Base-by-base conservation (phyloP, 1,140 invertebrate species). In the Armadillidium nasatum region DNA sequence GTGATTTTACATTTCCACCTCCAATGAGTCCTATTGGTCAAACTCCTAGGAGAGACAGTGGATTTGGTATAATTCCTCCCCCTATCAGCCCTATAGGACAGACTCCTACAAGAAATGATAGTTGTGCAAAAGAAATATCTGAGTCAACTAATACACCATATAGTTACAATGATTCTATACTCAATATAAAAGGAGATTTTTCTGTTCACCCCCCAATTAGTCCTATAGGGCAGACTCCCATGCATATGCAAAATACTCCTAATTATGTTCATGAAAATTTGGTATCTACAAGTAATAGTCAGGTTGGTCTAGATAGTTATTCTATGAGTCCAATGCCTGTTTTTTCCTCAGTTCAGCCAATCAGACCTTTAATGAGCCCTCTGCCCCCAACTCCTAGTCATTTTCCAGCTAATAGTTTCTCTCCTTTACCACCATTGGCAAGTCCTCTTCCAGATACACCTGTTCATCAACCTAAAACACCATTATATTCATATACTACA, bases 291-390 rank as follows among this genome's bases (percentile, higher is more conserved):
- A 7, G 50, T 60, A 60, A 60, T 7, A 60, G 50, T 60, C 11
- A 60, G 11, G 7, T 60, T 60, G 50, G 11, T 7, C 50, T 7
- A 3, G 11, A 60, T 15, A 60, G 19, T 60, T 15, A 13, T 60
- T 15, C 50, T 60, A 60, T 60, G 50, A 60, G 50, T 60, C 50
- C 50, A 13, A 60, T 60, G 50, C 50, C 50, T 15, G 50, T 60
- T 60, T 60, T 13, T 60, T 19, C 50, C 11, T 60, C 50, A 60
- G 50, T 60, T 60, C 50, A 60, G 50, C 19, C 50, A 15, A 60
- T 60, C 11, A 60, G 19, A 15, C 50, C 50, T n/a, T 68, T 75
- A 23, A 75, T 75, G 73, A 75, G 73, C 19, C 73, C 73, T 43
- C 50, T 75, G 4, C 60, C 73, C 10, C 73, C 21, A 43, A 75